These are phyloP conservation scores for Silurus lanzhouensis DNA, from an alignment of 2,797 vertebrate genomes.

Conservation along the genomic window DNA sequence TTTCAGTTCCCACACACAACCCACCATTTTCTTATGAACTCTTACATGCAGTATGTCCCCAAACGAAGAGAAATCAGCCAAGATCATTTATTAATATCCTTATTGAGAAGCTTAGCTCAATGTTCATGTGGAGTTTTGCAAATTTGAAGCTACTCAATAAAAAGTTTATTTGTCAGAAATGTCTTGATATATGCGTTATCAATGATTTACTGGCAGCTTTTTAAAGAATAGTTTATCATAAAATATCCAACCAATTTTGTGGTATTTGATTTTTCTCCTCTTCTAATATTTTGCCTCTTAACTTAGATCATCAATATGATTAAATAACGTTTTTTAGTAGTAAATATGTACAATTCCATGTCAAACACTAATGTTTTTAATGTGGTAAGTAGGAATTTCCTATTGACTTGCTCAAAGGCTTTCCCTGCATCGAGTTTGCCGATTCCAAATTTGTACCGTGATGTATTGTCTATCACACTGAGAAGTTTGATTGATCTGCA, in stretches of 20 bases:
- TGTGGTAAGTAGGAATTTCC: not conserved
- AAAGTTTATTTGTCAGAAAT: too few species aligned
- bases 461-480: not conserved
- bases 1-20: not conserved
- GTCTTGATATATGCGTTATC: not conserved
- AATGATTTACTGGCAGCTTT: not conserved
- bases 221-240: not conserved
- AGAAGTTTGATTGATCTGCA: not conserved
- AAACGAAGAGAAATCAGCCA: not conserved
- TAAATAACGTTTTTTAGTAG: not conserved
- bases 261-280: not conserved
- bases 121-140: not conserved
- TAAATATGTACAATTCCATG: not conserved
- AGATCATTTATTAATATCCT: not conserved
- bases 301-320: not conserved
- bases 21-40: not conserved
- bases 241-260: not conserved
- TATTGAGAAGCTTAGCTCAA: not conserved
- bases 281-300: not conserved
- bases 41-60: not conserved
- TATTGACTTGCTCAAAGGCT: not conserved
- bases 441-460: not conserved
- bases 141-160: not conserved
- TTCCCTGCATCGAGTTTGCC: not conserved
- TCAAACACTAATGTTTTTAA: not conserved